phyloP scores from a whole-genome alignment of 2,888 invertebrate species.

The Steromphala cineraria region DNA sequence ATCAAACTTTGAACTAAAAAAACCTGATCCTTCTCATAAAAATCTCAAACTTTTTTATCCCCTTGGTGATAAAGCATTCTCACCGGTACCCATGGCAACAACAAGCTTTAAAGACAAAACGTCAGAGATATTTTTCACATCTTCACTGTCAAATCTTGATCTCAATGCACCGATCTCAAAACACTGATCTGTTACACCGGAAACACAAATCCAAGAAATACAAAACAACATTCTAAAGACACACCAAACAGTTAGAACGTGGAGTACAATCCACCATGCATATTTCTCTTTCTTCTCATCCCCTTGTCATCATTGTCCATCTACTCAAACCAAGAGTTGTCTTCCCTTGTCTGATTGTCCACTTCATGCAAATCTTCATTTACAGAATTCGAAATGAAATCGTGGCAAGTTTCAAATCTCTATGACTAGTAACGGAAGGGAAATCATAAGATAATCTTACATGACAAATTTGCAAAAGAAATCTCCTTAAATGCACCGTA shows the following conservation, averaged over 20 bases:
- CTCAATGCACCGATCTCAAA: too few relatives aligned
- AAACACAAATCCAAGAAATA: not conserved
- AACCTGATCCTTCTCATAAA: not conserved
- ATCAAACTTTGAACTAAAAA: not conserved
- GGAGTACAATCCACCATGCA: not conserved
- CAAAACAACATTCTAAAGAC: not conserved
- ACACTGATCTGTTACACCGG: not conserved
- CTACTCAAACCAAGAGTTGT: not conserved
- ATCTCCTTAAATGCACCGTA: conserved; percentile 1
- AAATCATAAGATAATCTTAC: not conserved
- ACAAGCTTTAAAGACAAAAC: not conserved
- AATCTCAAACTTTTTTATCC: not conserved
- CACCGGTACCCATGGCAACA: not conserved
- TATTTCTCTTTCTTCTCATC: not conserved
- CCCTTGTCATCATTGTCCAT: not conserved
- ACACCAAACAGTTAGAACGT: not conserved
- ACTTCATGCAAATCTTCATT: not conserved
- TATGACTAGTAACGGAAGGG: not conserved
- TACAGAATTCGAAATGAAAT: not conserved
- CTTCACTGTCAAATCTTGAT: not conserved
- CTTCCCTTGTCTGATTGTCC: not conserved
- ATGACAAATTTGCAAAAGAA: not conserved
- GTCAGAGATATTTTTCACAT: not conserved
- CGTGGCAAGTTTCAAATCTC: not conserved
- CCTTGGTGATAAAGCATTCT: not conserved